phyloP scores from a whole-genome alignment of 2,797 vertebrate species.

The Anabas testudineus region DNA sequence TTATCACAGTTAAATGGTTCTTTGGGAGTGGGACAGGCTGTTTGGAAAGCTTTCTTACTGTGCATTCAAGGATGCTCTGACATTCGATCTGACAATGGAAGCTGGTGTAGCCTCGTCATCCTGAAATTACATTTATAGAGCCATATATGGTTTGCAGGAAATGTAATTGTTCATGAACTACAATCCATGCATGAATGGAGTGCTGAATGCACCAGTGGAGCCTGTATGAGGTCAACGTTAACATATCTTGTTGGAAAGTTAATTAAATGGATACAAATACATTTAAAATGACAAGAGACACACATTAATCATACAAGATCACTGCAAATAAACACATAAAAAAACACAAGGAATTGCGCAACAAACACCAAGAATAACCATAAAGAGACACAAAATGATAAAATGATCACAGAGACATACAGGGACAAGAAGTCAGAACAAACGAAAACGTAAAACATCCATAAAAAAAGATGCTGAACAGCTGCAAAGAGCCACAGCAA shows the following conservation, averaged over 20 bases:
- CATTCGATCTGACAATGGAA: slow-evolving; percentile 6
- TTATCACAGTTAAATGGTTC: slow-evolving; percentile 28
- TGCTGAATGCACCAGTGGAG: neutral
- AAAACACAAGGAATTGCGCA: no score
- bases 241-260: neutral
- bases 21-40: neutral
- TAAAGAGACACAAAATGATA: neutral
- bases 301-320: neutral
- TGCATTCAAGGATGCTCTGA: slow-evolving; percentile 17
- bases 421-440: no score
- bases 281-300: neutral
- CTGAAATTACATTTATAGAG: slow-evolving; percentile 12
- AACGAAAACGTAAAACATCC: no score
- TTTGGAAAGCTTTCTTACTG: neutral
- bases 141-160: slow-evolving; percentile 1
- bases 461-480: no score
- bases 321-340: no score
- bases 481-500: no score
- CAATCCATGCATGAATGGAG: neutral
- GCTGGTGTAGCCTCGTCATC: slow-evolving; percentile 7
- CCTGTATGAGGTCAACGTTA: neutral
- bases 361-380: no score
- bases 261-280: neutral
- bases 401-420: no score
- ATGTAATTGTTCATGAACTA: neutral